Percentiles rank a stretch among this genome's conserved stretches.
Conservation (phyloP, 2,113 vertebrate genomes). For the Otis tarda region DNA sequence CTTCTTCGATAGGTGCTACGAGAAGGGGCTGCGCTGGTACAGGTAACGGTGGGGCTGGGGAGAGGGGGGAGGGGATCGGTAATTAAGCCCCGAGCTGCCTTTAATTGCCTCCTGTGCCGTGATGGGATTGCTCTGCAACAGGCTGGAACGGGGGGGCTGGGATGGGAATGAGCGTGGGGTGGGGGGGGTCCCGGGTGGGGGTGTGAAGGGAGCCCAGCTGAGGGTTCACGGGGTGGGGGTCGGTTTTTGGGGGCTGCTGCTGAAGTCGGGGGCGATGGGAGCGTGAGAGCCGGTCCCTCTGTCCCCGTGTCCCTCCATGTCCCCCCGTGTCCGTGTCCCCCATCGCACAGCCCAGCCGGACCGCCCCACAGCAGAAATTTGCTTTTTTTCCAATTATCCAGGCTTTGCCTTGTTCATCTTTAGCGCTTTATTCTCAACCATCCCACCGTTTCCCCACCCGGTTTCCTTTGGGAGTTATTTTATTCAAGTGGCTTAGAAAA, state of each 20-base stretch:
- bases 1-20: conserved; percentile 91
- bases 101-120: not conserved
- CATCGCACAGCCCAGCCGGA: not conserved
- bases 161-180: not conserved
- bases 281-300: not conserved
- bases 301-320: no score
- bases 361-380: not conserved
- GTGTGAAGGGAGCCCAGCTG: not conserved
- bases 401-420: not conserved
- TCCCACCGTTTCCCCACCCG: not conserved
- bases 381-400: not conserved
- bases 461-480: not conserved
- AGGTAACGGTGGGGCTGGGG: not conserved
- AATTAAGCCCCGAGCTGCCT: not conserved
- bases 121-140: not conserved
- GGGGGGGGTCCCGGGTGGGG: not conserved
- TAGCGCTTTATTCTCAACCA: not conserved
- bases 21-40: conserved; percentile 92
- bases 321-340: not conserved
- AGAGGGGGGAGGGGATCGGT: not conserved
- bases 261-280: not conserved
- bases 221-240: not conserved
- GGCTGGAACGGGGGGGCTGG: not conserved
- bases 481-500: not conserved
- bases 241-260: not conserved